Evolutionary conservation across 2,797 vertebrate genomes (phyloP).

Genomic region (Luscinia megarhynchos): DNA sequence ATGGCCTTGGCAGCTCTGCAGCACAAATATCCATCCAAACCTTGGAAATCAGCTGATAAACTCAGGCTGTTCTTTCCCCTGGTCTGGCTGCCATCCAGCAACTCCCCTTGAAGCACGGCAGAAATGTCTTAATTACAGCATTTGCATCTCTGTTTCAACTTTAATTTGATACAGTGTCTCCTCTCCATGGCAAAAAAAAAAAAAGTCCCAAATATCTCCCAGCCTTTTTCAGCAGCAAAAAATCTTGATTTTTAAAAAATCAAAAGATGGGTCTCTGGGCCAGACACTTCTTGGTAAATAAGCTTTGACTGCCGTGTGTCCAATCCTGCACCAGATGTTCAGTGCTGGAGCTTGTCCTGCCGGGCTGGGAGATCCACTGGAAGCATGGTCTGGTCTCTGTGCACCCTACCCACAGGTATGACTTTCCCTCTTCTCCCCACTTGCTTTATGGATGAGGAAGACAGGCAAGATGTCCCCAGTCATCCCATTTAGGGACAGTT

Average conservation of each 20-base stretch:
- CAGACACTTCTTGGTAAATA: background rate
- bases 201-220: background rate
- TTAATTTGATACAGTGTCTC: background rate
- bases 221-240: background rate
- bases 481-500: background rate
- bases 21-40: background rate
- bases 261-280: background rate
- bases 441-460: background rate
- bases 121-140: conserved; percentile 31
- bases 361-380: background rate
- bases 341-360: fast-evolving
- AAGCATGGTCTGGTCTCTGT: background rate
- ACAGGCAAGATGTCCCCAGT: background rate
- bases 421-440: background rate
- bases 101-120: background rate
- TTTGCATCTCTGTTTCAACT: conserved; percentile 30
- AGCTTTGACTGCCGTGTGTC: fast-evolving
- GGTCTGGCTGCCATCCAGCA: background rate
- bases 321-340: fast-evolving
- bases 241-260: background rate
- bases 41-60: conserved; percentile 13
- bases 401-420: fast-evolving
- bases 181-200: background rate
- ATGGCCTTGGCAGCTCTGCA: background rate
- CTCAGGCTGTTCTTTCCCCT: background rate